Base-by-base conservation (phyloP, 1,140 invertebrate species). In the Procambarus clarkii region DNA sequence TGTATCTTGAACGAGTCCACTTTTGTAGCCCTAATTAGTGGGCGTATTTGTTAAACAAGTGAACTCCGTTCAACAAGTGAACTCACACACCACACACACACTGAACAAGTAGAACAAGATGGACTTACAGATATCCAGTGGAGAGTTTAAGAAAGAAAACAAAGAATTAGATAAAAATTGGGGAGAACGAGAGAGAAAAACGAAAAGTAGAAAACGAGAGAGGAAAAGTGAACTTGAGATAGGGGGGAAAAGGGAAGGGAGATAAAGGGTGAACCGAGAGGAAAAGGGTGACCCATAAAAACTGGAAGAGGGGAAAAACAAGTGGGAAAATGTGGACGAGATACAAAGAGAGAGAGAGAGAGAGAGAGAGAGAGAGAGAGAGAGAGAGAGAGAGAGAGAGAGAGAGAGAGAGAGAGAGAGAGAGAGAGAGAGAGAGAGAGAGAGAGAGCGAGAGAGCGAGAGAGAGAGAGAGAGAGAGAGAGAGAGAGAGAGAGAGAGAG, bases 201-300 rank as follows among this genome's bases (percentile, higher is more conserved):
- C 15, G 44, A 21, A 48, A 82, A 4, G 13, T 46, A 82, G 81
- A n/a, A 3, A 24, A 34, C 15, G 44, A 21, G 60, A 45, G 50
- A 69, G 34, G 15, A 34, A 34, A 34, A 45, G 60, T 45, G 60
- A 69, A 34, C 4, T 34, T 45, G 81, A 83, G 81, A 60, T 54
- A 83, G 81, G 64, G 81, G 64, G 81, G 13, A 54, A 83, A 54
- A 83, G 50, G n/a, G 44, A 64, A 54, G 50, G 11, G 50, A 54
- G 50, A 54, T 3, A 54, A 11, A 54, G 50, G 11, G 50, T 5
- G 81, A 83, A 3, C 7, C 2, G 58, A 44, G 4, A 54, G 58
- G 21, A 24, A 54, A n/a, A 24, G 58, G n/a, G n/a, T n/a, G n/a
- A n/a, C n/a, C n/a, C n/a, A n/a, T n/a, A n/a, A n/a, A n/a, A n/a